Evolutionary conservation across 2,113 vertebrate genomes (phyloP).

Genomic region (Struthidea cinerea): DNA sequence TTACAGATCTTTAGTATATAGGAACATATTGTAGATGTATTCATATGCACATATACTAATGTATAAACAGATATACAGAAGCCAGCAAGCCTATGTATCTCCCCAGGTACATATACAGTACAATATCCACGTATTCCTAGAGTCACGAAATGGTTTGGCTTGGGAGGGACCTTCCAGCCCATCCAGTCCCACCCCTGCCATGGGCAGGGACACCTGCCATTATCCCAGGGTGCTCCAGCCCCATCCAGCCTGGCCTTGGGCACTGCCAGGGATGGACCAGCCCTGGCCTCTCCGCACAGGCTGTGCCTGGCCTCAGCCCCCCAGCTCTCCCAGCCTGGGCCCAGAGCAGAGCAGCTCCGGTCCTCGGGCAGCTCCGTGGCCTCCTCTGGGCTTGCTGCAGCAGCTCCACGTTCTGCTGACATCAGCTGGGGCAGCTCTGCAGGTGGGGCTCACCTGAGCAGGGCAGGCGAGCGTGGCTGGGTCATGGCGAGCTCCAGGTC

Average conservation of each 20-base stretch:
- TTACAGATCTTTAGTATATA: too few species aligned
- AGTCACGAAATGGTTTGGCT: rapidly evolving
- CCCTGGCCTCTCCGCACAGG: rapidly evolving
- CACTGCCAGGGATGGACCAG: not conserved
- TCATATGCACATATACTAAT: too few species aligned
- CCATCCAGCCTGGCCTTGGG: not conserved
- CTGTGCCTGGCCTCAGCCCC: not conserved
- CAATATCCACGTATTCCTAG: not conserved
- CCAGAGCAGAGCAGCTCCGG: not conserved
- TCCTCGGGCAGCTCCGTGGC: not conserved
- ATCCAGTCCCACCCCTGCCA: not conserved
- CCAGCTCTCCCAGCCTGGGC: not conserved
- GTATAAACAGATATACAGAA: rapidly evolving
- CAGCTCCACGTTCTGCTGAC: rapidly evolving
- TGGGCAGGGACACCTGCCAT: not conserved
- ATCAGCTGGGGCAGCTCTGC: not conserved
- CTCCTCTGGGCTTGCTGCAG: not conserved
- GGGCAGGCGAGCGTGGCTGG: not conserved
- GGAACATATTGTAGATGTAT: rapidly evolving
- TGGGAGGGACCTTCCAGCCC: not conserved
- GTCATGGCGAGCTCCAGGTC: not conserved
- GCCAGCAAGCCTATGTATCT: rapidly evolving
- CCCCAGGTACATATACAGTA: rapidly evolving
- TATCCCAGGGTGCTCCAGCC: not conserved
- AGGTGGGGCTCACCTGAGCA: not conserved